Evolutionary conservation across 2,113 vertebrate genomes (phyloP).

Genomic region (Arvicanthis niloticus): DNA sequence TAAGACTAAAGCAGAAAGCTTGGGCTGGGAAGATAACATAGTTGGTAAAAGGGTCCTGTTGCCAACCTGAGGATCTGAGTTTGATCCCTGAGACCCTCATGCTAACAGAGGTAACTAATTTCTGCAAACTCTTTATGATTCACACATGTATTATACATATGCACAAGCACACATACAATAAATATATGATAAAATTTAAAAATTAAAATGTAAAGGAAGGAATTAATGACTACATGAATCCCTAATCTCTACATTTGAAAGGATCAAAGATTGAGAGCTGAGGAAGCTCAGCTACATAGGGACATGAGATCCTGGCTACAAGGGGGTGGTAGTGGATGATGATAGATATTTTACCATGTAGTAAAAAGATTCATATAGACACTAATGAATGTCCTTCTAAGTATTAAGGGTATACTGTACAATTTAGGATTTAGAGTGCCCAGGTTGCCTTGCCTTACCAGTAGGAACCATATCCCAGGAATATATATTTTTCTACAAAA

Average conservation of each 20-base stretch:
- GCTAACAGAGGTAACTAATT: background rate
- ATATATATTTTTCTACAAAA: slow-evolving; percentile 9
- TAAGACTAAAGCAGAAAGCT: background rate
- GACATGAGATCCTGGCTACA: background rate
- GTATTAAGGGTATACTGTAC: background rate
- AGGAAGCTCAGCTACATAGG: background rate
- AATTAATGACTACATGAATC: background rate
- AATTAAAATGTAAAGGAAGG: background rate
- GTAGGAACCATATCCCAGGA: background rate
- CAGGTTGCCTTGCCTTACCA: background rate
- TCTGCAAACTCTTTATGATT: background rate
- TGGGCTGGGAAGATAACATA: background rate
- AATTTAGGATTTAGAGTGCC: background rate
- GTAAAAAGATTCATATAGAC: background rate
- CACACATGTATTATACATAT: background rate
- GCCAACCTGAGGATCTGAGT: background rate
- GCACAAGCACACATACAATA: background rate
- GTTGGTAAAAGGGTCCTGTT: too few species aligned
- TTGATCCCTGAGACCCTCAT: background rate
- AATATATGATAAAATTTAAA: background rate
- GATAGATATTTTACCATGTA: background rate
- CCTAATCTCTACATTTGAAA: too few species aligned
- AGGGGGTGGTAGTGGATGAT: too few species aligned
- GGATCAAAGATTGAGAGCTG: background rate
- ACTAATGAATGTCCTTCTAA: background rate